Base-by-base conservation (phyloP, 2,888 invertebrate genomes). In the Aphrophora alni region DNA sequence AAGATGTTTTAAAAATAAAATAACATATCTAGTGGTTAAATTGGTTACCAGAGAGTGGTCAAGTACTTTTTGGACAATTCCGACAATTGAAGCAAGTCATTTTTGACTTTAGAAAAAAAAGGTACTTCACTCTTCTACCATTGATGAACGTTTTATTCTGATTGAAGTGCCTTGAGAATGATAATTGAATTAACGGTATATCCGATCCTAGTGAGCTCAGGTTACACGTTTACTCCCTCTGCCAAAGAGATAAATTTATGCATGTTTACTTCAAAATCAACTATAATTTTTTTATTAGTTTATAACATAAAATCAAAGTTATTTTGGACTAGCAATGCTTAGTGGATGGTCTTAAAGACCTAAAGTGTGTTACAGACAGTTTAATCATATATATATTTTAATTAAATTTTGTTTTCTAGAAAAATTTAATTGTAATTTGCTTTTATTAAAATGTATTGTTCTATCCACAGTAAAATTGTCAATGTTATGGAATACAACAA, bases 141-240 rank as follows among this genome's bases (percentile, higher is more conserved):
- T 79, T 73, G 77, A 80, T 76, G 69, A 80, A 80, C 78, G 74
- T 77, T 81, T 77, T 77, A 75, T 80, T 81, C 80, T 80, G 81
- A 83, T 81, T 82, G 83, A 83, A 83, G 83, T 83, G 83, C 83
- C 83, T 83, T 83, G 82, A 79, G 79, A 80, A 74, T 79, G 79
- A 81, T 78, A 78, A 81, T 77, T 38, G 59, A 59, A 59, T 59
- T 59, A 44, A 68, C 38, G 51, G 76, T 59, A 44, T 73, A 77
- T 72, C 73, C 77, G 78, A 73, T 77, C 77, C 69, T 80, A 27
- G 69, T 71, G 51, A 82, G 83, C 82, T 83, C 83, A 82, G 82
- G 83, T 83, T 78, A 75, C 80, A 78, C 75, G 77, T 82, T n/a
- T 69, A 69, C 77, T 78, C 78, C 78, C 74, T 80, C 80, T 82